Base-by-base conservation (phyloP, 64 coral and sea anemone genomes). In the Montipora cactus region DNA sequence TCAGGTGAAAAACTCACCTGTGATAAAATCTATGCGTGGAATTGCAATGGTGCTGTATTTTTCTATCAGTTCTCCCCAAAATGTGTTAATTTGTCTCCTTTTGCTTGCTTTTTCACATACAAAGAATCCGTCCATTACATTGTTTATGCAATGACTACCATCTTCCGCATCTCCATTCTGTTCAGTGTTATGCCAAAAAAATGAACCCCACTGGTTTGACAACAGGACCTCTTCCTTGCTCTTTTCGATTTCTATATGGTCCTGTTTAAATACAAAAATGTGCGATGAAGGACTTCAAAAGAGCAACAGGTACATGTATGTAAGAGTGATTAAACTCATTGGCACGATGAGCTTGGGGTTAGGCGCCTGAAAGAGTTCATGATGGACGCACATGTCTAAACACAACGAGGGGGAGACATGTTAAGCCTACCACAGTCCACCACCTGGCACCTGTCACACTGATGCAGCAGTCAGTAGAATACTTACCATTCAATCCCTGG, bases 21-120 rank as follows among this genome's bases (percentile, higher is more conserved):
- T 94, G 23, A 97, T 91, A 47, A 97, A 97, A 92, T 97, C 95
- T 57, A 94, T 80, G 37, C 87, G 94, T 15, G 95, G 95, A 83
- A 97, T 94, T n/a, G 89, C 92, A 53, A 97, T 92, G 1, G 95
- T 91, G 47, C 92, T 94, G 83, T 86, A 97, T 46, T 94, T 68
- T 15, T 93, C 74, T 82, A 94, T 87, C 52, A 97, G 15, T 47
- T 92, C 69, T 47, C 95, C 92, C 92, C 92, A 97, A 67, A 88
- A 97, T 46, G 92, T 97, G 77, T 89, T 90, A 15, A 97, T 68
- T 78, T 91, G 81, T 79, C 75, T 91, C 9, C 89, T 84, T 59
- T 51, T 77, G 44, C 67, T 57, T 46, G 71, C 62, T 46, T 90
- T 89, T 68, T 84, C 83, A 72, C 23, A 50, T 7, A 45, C 45